Evolutionary conservation across 2,797 vertebrate species (phyloP), one percentile per base, ranked within the genome.

Genomic region (Anguilla obscura): DNA sequence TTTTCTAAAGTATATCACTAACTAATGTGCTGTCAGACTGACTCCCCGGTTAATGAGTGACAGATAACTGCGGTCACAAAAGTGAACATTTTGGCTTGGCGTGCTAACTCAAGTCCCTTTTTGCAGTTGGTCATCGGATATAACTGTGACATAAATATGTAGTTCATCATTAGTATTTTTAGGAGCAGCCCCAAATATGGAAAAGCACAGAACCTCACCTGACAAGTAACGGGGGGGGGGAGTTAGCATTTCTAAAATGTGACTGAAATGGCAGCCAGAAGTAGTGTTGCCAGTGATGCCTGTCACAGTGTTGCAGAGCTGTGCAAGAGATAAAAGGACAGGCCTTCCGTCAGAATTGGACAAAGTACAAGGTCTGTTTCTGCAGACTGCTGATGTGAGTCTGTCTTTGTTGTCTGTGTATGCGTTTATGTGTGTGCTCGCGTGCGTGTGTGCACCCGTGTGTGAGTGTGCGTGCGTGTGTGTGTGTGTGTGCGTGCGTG

Each of bases 1-100:
- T 40, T 36, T 45, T 80, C 76, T 40, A 14, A 48, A 48, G 33
- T 10, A 79, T 79, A 21, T 40, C 76, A 21, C 14, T 48, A 21
- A 7, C 82, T 48, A 84, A 84, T 80, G 76, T 84, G n/a, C 82
- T 54, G n/a, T 84, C 48, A 84, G n/a, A 54, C 48, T 84, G 50
- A 84, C 9, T 52, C 9, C 0, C 0, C 12, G 18, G 82, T n/a
- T 84, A 80, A 52, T 84, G 27, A 27, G 24, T 84, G 50, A 54
- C 82, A 52, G 50, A 2, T 52, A 54, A 48, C 24, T 83, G 6
- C 48, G 14, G 6, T 52, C 24, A 84, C 8, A n/a, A 56, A 45
- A 10, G 45, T 84, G 82, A 84, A 84, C 48, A 52, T 27, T 50
- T 21, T 16, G 9, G 50, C 18, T 80, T 80, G 16, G 5, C 16